Conservation (phyloP, 2,888 invertebrate genomes). For the Synergus laeviventris region DNA sequence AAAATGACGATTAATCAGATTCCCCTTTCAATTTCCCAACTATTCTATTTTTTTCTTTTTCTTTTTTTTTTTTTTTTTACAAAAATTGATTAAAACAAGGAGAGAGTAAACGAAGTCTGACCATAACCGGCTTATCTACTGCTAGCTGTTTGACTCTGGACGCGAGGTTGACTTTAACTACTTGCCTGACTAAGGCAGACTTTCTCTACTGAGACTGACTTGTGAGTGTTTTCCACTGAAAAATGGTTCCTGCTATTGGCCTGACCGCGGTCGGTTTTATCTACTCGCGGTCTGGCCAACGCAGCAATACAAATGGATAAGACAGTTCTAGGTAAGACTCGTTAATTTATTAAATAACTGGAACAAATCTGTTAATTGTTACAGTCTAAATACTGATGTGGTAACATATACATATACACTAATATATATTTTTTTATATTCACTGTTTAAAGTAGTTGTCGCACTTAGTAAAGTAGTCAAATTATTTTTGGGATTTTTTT, state of each 20-base stretch:
- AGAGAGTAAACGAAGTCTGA: neutral
- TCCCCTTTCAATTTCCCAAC: neutral
- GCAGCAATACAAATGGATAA: neutral
- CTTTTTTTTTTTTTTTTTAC: neutral
- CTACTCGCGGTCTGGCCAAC: neutral
- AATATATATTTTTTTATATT: neutral
- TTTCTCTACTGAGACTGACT: slow-evolving; percentile 24
- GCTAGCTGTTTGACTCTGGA: neutral
- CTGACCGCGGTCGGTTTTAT: slow-evolving; percentile 2
- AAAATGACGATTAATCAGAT: neutral
- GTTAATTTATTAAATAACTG: neutral
- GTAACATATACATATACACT: neutral
- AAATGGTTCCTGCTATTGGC: neutral
- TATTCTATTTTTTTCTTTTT: neutral
- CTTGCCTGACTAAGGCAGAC: neutral
- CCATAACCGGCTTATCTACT: slow-evolving; percentile 2
- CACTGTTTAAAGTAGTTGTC: neutral
- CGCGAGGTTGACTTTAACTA: slow-evolving; percentile 16
- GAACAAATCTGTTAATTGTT: neutral
- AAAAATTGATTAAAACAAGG: neutral
- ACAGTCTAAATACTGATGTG: neutral
- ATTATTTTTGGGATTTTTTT: neutral
- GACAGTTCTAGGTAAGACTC: slow-evolving; percentile 5
- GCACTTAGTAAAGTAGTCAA: neutral
- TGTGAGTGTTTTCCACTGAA: neutral